phyloP scores from a whole-genome alignment of 2,797 vertebrate genomes.

The Sebastes vulpes region DNA sequence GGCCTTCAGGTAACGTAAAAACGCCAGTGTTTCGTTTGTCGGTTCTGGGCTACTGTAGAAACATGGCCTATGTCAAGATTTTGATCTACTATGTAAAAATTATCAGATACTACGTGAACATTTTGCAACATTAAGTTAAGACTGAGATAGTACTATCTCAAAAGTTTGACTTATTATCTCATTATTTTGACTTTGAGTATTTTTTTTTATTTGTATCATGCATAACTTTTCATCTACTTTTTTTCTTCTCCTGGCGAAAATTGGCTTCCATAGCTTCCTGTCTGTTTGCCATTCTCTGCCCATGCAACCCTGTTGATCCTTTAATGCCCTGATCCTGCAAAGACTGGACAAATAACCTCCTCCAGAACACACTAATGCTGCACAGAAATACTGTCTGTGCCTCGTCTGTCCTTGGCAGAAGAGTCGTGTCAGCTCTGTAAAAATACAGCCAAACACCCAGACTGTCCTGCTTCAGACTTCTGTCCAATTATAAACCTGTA shows the following conservation, averaged over 20 bases:
- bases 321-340: conserved; percentile 26
- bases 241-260: conserved; percentile 19
- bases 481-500: conserved; percentile 30
- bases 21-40: neutral
- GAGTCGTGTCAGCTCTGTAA: neutral
- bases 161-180: neutral
- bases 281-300: neutral
- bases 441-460: conserved; percentile 1
- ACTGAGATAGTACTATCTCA: neutral
- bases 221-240: neutral
- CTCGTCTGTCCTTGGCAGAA: neutral
- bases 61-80: neutral
- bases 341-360: conserved; percentile 23
- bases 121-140: neutral
- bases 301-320: conserved; percentile 3
- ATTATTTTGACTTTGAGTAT: neutral
- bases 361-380: neutral
- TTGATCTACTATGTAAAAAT: neutral
- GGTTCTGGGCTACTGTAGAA: neutral
- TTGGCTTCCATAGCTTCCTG: neutral
- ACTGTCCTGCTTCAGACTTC: conserved; percentile 13
- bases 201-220: neutral
- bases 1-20: too few relatives aligned
- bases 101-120: neutral
- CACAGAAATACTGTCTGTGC: neutral